Percentiles rank a stretch among this genome's conserved stretches.
Evolutionary conservation across 2,113 vertebrate genomes (phyloP).

Genomic region (Cyprichromis sp.): DNA sequence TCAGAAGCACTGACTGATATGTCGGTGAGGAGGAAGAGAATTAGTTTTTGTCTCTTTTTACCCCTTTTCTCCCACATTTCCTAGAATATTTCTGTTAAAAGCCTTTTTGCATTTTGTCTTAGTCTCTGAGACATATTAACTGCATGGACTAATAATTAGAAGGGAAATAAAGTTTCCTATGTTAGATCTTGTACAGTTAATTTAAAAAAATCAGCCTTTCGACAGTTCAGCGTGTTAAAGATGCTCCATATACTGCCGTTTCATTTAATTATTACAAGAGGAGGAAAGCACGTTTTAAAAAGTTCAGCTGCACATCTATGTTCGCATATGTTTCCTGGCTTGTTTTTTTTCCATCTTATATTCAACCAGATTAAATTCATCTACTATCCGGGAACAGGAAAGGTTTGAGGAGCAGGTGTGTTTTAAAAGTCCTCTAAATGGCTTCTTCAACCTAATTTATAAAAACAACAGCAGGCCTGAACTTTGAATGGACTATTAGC

Average conservation of each 20-base stretch:
- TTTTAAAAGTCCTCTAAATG: conserved; percentile 11
- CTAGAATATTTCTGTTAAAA: not conserved
- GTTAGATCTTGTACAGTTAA: not conserved
- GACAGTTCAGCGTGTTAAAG: not conserved
- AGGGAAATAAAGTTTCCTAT: not conserved
- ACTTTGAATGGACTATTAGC: not conserved
- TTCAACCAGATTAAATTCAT: not conserved
- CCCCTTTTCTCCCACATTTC: not conserved
- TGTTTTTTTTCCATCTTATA: not conserved
- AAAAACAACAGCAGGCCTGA: conserved; percentile 1
- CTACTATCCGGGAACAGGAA: not conserved
- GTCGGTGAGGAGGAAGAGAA: not conserved
- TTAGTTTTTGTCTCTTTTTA: not conserved
- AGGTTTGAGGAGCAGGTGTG: not conserved
- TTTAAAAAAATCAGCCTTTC: not conserved
- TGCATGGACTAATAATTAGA: not conserved
- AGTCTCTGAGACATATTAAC: not conserved
- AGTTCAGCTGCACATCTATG: not conserved
- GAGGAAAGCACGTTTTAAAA: not conserved
- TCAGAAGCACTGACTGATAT: not conserved
- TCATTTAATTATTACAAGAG: not conserved
- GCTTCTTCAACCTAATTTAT: conserved; percentile 6
- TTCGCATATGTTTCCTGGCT: not conserved
- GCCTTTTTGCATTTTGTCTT: not conserved
- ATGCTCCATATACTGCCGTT: not conserved